Base-by-base conservation (phyloP, 2,113 vertebrate species). In the Tenrec ecaudatus region DNA sequence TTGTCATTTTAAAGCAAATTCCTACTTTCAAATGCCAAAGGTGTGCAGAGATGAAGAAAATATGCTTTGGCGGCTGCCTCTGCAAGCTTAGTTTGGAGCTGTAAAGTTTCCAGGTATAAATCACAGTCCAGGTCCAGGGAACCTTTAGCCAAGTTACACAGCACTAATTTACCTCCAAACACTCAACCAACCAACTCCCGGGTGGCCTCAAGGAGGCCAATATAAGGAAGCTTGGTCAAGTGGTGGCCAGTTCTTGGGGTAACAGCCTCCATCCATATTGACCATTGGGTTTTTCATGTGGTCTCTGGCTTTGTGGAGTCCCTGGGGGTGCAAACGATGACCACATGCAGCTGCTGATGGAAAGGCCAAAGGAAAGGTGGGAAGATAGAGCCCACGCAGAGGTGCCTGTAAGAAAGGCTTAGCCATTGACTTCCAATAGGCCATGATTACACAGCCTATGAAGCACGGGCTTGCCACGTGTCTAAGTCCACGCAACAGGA, bases 1-100 rank as follows among this genome's bases (percentile, higher is more conserved):
- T 90, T 91, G 53, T 57, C 88, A 66, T 93, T 76, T 93, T 93
- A 75, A 96, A 91, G 68, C n/a, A 86, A 89, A 93, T 80, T 36
- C 38, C 31, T 94, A 33, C 86, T 92, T 88, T 64, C 68, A 91
- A 93, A 77, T 78, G 33, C 43, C 68, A 58, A 36, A 60, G 62
- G 71, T 33, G 3, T 40, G 2, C 58, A 53, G 73, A 87, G 53
- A 60, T 23, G 36, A 17, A 53, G 22, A 78, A 58, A 76, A 7
- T 36, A 22, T 47, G 27, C 40, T 38, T 84, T 31, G 68, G 73
- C 15, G 12, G 1, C 10, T 20, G 38, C 16, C 64, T 91, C 40
- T 53, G 75, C 78, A 38, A 82, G 57, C 38, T 87, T 68, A 14
- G 38, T 22, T 58, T 47, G 66, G 22, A 53, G 47, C 78, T 85